Percentiles rank a stretch among this genome's conserved stretches.
phyloP scores from a whole-genome alignment of 2,888 invertebrate genomes.

The Caprella mutica region DNA sequence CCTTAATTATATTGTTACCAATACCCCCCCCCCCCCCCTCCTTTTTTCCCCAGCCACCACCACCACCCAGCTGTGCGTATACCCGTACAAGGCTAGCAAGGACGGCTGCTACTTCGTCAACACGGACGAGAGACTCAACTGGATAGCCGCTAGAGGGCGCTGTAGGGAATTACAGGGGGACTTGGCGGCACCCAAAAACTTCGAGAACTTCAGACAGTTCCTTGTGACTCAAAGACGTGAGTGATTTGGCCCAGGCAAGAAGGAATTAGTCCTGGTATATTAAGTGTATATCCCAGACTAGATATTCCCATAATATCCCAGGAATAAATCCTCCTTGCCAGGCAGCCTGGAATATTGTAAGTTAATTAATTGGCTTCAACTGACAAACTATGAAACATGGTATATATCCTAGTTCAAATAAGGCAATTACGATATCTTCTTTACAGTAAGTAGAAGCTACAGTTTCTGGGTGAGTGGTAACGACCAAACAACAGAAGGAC shows the following conservation, averaged over 20 bases:
- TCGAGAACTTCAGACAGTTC: conserved; percentile 11
- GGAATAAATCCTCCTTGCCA: too few species aligned
- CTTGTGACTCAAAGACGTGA: conserved; percentile 17
- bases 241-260: too few species aligned
- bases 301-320: too few species aligned
- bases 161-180: conserved; percentile 21
- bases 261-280: too few species aligned
- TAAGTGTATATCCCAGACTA: too few species aligned
- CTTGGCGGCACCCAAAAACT: conserved; percentile 16
- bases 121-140: conserved; percentile 20
- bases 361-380: too few species aligned
- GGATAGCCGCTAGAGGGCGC: conserved; percentile 17
- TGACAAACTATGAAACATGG: too few species aligned
- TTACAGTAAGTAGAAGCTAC: conserved; percentile 17
- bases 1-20: too few species aligned
- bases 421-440: too few species aligned
- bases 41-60: neutral
- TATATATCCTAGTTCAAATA: too few species aligned
- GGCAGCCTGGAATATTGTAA: too few species aligned
- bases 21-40: too few species aligned
- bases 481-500: conserved; percentile 10
- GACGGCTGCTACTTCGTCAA: conserved; percentile 16
- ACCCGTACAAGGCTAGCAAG: conserved; percentile 16
- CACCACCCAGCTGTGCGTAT: conserved; percentile 13
- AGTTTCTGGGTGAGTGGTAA: conserved; percentile 25